phyloP scores from a whole-genome alignment of 2,888 invertebrate genomes.

The Molanna angustata region DNA sequence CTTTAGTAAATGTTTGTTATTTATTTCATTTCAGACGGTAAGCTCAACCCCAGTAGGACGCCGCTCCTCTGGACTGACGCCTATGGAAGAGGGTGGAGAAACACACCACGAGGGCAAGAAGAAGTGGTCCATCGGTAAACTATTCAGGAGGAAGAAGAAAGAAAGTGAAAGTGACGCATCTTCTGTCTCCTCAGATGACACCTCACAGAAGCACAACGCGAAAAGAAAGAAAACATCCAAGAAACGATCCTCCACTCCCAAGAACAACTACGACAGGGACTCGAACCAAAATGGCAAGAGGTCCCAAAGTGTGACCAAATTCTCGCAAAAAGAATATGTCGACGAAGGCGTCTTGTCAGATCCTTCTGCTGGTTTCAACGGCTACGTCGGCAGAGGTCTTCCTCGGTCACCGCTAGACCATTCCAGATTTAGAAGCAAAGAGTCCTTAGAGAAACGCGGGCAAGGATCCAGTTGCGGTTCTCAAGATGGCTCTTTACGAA shows the following conservation, averaged over 20 bases:
- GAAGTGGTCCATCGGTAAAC: constrained; percentile 79
- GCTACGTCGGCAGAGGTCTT: constrained; percentile 44
- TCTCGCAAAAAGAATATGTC: constrained; percentile 42
- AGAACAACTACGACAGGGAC: constrained; percentile 66
- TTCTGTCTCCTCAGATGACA: constrained; percentile 49
- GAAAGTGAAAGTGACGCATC: constrained; percentile 60
- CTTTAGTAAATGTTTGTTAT: background rate
- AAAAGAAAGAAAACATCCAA: constrained; percentile 47
- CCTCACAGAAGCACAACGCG: constrained; percentile 46
- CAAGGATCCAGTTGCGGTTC: constrained; percentile 48
- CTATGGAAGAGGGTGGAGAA: constrained; percentile 45
- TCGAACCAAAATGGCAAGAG: constrained; percentile 53
- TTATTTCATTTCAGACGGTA: constrained; percentile 49
- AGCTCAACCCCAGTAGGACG: constrained; percentile 52
- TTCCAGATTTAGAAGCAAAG: constrained; percentile 37
- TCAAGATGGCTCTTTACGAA: constrained; percentile 53
- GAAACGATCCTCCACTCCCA: constrained; percentile 48
- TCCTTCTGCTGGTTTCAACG: constrained; percentile 54
- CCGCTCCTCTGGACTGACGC: constrained; percentile 42
- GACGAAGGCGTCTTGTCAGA: constrained; percentile 60
- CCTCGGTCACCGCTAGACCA: constrained; percentile 39
- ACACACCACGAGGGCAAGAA: constrained; percentile 58
- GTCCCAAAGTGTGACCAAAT: constrained; percentile 51
- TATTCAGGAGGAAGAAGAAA: constrained; percentile 74
- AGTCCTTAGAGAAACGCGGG: constrained; percentile 39